Percentiles rank a stretch among this genome's conserved stretches.
phyloP scores from a whole-genome alignment of 2,113 vertebrate species.

The Pelodiscus sinensis region DNA sequence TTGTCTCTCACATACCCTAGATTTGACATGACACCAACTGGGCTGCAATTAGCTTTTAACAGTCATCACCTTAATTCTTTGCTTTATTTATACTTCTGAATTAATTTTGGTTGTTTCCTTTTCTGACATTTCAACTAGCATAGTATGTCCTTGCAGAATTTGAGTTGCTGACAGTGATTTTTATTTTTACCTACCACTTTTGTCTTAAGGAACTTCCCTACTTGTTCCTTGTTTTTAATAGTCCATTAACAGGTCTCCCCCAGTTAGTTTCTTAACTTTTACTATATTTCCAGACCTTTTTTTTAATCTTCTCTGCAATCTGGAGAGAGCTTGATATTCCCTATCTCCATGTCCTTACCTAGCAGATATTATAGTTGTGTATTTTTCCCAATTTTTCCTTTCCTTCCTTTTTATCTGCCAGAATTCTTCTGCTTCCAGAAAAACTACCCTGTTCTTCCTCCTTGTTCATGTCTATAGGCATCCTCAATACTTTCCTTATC shows the following conservation, averaged over 20 bases:
- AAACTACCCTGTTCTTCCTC: not conserved
- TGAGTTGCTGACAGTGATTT: not conserved
- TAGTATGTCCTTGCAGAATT: not conserved
- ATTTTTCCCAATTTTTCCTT: not conserved
- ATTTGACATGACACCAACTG: too few species aligned
- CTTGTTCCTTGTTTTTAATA: not conserved
- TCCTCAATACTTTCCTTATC: not conserved
- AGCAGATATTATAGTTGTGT: not conserved
- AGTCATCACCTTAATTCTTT: not conserved
- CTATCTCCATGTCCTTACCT: not conserved
- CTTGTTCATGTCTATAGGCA: not conserved
- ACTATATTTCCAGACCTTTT: not conserved
- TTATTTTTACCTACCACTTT: not conserved
- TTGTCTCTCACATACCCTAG: not conserved
- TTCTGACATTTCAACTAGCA: not conserved
- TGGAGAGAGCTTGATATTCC: too few species aligned
- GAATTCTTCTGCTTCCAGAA: not conserved
- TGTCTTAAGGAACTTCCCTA: not conserved
- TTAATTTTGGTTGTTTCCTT: not conserved
- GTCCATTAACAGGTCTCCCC: not conserved
- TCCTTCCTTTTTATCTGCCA: not conserved
- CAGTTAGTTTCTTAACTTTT: not conserved
- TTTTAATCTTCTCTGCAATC: not conserved
- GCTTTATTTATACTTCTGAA: not conserved
- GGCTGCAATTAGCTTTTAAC: not conserved